Evolutionary conservation across 2,888 invertebrate species (phyloP).

Genomic region (Hydroisotoma schaefferi): DNA sequence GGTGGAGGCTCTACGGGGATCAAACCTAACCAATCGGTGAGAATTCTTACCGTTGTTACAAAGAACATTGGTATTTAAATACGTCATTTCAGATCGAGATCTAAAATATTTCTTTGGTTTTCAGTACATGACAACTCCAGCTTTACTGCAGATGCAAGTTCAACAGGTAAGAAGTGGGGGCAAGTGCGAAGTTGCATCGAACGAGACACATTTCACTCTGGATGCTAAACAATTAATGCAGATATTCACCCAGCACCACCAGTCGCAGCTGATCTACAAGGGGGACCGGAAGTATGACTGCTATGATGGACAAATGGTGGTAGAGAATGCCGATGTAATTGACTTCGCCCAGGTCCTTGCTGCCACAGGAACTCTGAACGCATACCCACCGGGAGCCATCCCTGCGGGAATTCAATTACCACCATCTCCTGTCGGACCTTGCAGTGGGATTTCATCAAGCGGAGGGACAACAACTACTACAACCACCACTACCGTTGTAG

Average conservation of each 20-base stretch:
- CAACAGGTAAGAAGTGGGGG: constrained; percentile 39
- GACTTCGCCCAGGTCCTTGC: constrained; percentile 43
- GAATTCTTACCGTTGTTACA: not conserved
- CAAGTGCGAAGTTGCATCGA: constrained; percentile 6
- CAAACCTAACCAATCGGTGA: not conserved
- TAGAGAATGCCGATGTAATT: constrained; percentile 33
- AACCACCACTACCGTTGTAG: constrained; percentile 47
- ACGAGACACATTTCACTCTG: constrained; percentile 21
- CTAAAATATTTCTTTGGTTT: not conserved
- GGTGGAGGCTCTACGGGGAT: not conserved
- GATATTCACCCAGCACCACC: constrained; percentile 47
- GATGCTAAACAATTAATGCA: constrained; percentile 33
- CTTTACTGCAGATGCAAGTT: constrained; percentile 47
- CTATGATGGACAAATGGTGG: constrained; percentile 13
- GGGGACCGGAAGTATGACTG: constrained; percentile 32
- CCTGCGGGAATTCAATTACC: not conserved
- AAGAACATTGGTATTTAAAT: not conserved
- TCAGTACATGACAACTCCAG: constrained; percentile 22
- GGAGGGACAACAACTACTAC: constrained; percentile 43
- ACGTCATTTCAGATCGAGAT: not conserved
- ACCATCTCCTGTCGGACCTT: not conserved
- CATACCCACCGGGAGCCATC: not conserved
- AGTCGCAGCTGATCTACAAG: constrained; percentile 35
- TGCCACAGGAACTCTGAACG: constrained; percentile 18
- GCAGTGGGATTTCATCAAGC: not conserved